Evolutionary conservation across 2,888 invertebrate species (phyloP), one percentile per base, ranked within the genome.

Genomic region (Diarsia mendica): DNA sequence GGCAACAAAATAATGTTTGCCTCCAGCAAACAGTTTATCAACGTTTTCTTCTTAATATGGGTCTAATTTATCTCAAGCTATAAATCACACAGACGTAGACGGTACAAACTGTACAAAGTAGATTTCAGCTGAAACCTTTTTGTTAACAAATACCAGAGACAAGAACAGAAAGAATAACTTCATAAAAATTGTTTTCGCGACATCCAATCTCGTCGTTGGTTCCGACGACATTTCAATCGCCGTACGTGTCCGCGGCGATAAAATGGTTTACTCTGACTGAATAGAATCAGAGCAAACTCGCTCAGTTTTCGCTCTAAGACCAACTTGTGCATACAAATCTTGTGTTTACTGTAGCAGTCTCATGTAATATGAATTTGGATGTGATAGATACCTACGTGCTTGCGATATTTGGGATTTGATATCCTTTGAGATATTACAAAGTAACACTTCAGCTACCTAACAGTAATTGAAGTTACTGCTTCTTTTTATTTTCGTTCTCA

Each of bases 201-300:
- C 72, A 64, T 82, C 68, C 80, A 82, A 82, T 82, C 55, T 70
- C 60, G 53, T 67, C 68, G 71, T 39, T 67, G 44, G 53, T 48
- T 44, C 58, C 53, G 63, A 55, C 68, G 72, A 77, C 61, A 72
- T 79, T 79, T 83, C 82, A 79, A 67, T 83, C 71, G 73, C 46
- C 60, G 67, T 63, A 74, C 73, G 69, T 71, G 71, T 60, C 67
- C 69, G 60, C 46, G 33, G 23, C 55, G 60, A 61, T 70, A 67
- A 67, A 75, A 75, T 75, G 44, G 55, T 72, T 70, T 55, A 58
- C 60, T 58, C 58, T 53, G 51, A 13, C 20, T 39, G 60, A 63
- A 49, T 71, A 61, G 46, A 65, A 74, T 48, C 61, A 20, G 53
- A 67, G 33, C 58, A n/a, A 51, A 44, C 18, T 58, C 23, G 18